Evolutionary conservation across 2,888 invertebrate genomes (phyloP).

Genomic region (Pristionchus entomophagus): DNA sequence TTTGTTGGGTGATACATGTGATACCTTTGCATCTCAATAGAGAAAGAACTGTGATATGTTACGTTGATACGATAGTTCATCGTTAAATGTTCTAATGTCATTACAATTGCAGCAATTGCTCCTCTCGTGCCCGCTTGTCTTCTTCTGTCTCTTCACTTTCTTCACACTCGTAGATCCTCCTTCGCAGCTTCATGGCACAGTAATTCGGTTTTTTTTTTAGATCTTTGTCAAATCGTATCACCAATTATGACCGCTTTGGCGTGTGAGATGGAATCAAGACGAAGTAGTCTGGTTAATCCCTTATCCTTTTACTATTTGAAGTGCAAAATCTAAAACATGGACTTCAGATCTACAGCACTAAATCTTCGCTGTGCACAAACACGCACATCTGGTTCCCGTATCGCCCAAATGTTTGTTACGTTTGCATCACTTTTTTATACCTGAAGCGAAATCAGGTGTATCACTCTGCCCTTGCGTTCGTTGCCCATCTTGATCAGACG

Average conservation of each 20-base stretch:
- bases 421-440: not conserved
- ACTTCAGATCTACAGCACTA: not conserved
- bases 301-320: too few species aligned
- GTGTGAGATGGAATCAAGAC: too few species aligned
- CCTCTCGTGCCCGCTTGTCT: conserved; percentile 1
- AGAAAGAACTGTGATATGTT: too few species aligned
- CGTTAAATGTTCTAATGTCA: too few species aligned
- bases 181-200: conserved; percentile 14
- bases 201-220: not conserved
- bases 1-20: too few species aligned
- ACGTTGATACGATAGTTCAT: too few species aligned
- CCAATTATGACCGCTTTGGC: too few species aligned
- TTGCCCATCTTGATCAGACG: conserved; percentile 22
- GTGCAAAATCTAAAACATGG: not conserved
- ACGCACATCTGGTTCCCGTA: conserved; percentile 40
- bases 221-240: too few species aligned
- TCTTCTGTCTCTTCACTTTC: conserved; percentile 40
- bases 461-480: conserved; percentile 14
- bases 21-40: too few species aligned
- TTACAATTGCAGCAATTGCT: conserved; percentile 4
- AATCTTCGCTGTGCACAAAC: conserved; percentile 28
- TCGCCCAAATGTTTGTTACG: conserved; percentile 22
- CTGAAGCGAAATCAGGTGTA: too few species aligned
- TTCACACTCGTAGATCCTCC: too few species aligned
- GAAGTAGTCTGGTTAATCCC: too few species aligned